Base-by-base conservation (phyloP, 1,140 invertebrate species). In the Panulirus ornatus region DNA sequence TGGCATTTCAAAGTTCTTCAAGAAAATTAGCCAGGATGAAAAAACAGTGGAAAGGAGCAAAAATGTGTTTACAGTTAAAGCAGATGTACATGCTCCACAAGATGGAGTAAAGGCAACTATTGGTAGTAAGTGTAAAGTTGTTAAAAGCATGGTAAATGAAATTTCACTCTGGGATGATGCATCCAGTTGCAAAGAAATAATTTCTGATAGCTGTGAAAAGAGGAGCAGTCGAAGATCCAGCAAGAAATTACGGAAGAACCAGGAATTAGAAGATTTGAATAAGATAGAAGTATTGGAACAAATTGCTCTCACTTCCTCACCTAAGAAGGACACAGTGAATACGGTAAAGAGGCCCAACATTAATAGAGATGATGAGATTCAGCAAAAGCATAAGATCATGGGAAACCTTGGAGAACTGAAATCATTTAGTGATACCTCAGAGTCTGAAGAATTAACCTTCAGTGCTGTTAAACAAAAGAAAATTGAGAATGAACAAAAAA, bases 271-370 rank as follows among this genome's bases (percentile, higher is more conserved):
- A 47, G 83, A 85, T 36, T 38, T 85, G 42, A 73, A 85, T 75
- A 85, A 85, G 83, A 85, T 85, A 22, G 83, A 85, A 75, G 16
- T 85, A 22, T 30, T 85, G 8, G 83, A 85, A 19, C 83, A 85
- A 22, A 85, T 85, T 75, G 6, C 44, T 9, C 34, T 73, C 27
- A 16, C 83, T 27, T 30, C 27, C 11, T 66, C 83, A n/a, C 44
- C 71, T 51, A 40, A 38, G 27, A 85, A 85, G 27, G n/a, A n/a
- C n/a, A n/a, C n/a, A n/a, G n/a, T n/a, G n/a, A n/a, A n/a, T n/a
- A n/a, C n/a, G n/a, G n/a, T n/a, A n/a, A n/a, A n/a, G n/a, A n/a
- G n/a, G n/a, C n/a, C n/a, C n/a, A n/a, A n/a, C n/a, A n/a, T n/a
- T n/a, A n/a, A n/a, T n/a, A n/a, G n/a, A n/a, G n/a, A n/a, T n/a